phyloP scores from a whole-genome alignment of 2,888 invertebrate genomes.

The Morpho helenor region DNA sequence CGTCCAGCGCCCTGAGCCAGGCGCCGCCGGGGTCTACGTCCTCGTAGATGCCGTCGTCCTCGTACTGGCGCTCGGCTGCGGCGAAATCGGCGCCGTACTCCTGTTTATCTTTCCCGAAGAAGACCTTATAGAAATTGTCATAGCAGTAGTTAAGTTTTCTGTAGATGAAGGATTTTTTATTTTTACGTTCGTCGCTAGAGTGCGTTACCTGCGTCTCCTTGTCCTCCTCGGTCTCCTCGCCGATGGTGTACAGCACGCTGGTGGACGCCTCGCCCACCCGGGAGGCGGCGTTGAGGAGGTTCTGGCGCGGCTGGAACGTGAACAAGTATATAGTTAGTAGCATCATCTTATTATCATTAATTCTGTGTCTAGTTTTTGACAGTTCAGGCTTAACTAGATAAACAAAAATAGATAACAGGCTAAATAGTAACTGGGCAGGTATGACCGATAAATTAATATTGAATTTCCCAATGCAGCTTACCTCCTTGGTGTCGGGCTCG shows the following conservation, averaged over 20 bases:
- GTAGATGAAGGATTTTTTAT: slow-evolving; percentile 62
- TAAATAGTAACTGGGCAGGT: no score
- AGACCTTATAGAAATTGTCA: slow-evolving; percentile 69
- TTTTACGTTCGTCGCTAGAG: slow-evolving; percentile 22
- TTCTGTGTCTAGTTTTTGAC: no score
- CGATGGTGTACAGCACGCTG: slow-evolving; percentile 94
- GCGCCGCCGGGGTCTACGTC: slow-evolving; percentile 55
- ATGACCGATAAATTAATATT: no score
- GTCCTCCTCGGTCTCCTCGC: slow-evolving; percentile 92
- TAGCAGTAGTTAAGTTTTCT: slow-evolving; percentile 72
- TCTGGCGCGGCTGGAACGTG: slow-evolving; percentile 88
- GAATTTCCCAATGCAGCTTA: slow-evolving; percentile 32
- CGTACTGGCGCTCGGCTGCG: slow-evolving; percentile 32
- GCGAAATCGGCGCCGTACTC: slow-evolving; percentile 54
- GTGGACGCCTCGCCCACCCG: slow-evolving; percentile 98
- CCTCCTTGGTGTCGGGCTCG: slow-evolving; percentile 95
- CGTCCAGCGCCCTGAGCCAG: slow-evolving; percentile 54
- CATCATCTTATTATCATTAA: no score
- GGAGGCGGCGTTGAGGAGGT: slow-evolving; percentile 95
- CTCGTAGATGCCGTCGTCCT: slow-evolving; percentile 62
- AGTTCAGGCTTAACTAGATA: no score
- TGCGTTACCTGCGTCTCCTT: slow-evolving; percentile 84
- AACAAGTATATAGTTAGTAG: no score
- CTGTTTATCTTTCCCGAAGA: slow-evolving; percentile 52
- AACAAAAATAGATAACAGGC: no score